Evolutionary conservation across 2,888 invertebrate genomes (phyloP).

Genomic region (Iphiclides podalirius): DNA sequence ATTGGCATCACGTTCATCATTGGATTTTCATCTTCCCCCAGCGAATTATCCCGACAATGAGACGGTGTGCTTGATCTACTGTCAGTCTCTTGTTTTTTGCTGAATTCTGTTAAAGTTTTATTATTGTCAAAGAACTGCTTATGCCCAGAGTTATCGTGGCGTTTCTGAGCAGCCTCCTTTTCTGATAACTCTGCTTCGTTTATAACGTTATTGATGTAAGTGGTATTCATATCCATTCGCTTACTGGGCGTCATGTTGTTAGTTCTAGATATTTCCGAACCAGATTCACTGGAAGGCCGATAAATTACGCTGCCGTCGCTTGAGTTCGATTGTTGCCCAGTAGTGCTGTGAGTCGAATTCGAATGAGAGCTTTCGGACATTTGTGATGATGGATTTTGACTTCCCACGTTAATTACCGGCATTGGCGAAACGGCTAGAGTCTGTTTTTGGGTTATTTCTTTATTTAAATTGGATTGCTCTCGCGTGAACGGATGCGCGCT

Average conservation of each 20-base stretch:
- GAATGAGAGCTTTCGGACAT: conserved; percentile 85
- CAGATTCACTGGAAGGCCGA: conserved; percentile 86
- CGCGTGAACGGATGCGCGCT: conserved; percentile 70
- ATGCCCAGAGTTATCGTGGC: conserved; percentile 47
- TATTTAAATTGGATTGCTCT: conserved; percentile 75
- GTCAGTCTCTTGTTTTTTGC: conserved; percentile 50
- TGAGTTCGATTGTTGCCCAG: conserved; percentile 85
- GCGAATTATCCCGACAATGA: conserved; percentile 75
- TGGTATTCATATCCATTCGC: conserved; percentile 73
- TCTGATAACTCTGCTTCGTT: conserved; percentile 77
- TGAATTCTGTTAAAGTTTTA: conserved; percentile 56
- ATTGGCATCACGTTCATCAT: conserved; percentile 93
- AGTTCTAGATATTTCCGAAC: conserved; percentile 80
- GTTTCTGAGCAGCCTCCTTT: conserved; percentile 67
- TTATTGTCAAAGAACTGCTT: conserved; percentile 58
- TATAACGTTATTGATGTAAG: conserved; percentile 74
- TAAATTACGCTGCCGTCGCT: conserved; percentile 87
- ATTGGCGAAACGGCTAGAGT: conserved; percentile 87
- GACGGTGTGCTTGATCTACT: conserved; percentile 73
- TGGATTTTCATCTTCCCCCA: conserved; percentile 84
- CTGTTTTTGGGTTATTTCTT: conserved; percentile 73
- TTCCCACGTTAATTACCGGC: conserved; percentile 75
- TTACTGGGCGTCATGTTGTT: conserved; percentile 73
- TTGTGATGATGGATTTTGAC: conserved; percentile 61
- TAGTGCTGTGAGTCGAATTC: conserved; percentile 80